These are phyloP conservation scores for Tinamus guttatus DNA, from an alignment of 2,113 vertebrate species.

Conservation along the genomic window DNA sequence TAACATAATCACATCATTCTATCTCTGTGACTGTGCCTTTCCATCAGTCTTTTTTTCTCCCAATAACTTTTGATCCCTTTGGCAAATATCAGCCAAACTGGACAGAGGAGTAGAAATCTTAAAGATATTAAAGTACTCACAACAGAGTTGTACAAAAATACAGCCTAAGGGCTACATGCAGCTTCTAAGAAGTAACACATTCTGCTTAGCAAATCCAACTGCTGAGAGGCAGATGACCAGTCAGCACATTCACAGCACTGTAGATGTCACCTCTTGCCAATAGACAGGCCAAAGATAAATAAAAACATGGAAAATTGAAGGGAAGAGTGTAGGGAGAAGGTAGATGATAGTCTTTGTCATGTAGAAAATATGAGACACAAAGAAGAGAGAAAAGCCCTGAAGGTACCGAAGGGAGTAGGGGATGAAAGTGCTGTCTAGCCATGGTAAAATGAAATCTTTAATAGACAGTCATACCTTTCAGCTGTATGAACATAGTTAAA, in stretches of 20 bases:
- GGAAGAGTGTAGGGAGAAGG: fast-evolving
- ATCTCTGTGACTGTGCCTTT: not conserved
- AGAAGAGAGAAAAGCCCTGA: not conserved
- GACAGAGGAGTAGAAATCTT: not conserved
- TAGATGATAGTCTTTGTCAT: not conserved
- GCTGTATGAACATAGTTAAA: fast-evolving
- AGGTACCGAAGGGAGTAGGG: fast-evolving
- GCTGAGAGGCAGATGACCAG: not conserved
- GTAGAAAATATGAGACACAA: not conserved
- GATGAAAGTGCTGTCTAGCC: fast-evolving
- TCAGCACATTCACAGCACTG: not conserved
- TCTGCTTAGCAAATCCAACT: not conserved
- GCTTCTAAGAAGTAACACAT: not conserved
- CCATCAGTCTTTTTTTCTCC: not conserved
- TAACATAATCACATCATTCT: not conserved
- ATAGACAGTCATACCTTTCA: not conserved
- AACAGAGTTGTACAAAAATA: not conserved
- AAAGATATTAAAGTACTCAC: not conserved
- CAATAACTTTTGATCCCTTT: not conserved
- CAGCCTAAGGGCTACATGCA: not conserved
- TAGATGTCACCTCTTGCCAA: not conserved
- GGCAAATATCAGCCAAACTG: not conserved
- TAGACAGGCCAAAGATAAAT: fast-evolving
- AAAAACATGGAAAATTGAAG: not conserved
- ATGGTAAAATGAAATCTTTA: not conserved